phyloP scores from a whole-genome alignment of 2,113 vertebrate species.

The Misgurnus anguillicaudatus region DNA sequence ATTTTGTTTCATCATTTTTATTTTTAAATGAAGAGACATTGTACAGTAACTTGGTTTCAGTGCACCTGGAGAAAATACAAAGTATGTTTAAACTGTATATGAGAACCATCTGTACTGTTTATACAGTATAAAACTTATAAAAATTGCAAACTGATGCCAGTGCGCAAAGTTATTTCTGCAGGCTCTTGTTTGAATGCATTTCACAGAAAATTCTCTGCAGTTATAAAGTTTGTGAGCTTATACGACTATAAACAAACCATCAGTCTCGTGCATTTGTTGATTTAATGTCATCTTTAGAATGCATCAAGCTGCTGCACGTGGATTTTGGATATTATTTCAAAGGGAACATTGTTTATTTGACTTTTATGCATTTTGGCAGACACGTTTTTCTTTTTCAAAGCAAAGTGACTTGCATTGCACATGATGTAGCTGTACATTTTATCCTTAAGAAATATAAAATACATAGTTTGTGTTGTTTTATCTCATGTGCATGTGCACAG shows the following conservation, averaged over 20 bases:
- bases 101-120: background rate
- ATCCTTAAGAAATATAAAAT: no score
- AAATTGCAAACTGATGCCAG: background rate
- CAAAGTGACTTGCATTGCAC: no score
- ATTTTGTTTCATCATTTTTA: background rate
- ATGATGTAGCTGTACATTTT: no score
- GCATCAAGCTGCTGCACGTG: background rate
- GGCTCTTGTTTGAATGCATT: background rate
- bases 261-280: background rate
- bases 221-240: background rate
- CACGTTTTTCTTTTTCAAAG: no score
- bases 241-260: no score
- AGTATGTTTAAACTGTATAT: background rate
- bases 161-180: background rate
- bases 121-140: background rate
- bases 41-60: background rate
- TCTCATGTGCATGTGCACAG: background rate
- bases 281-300: background rate
- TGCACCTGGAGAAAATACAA: background rate
- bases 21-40: background rate
- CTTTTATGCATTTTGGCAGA: no score
- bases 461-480: background rate
- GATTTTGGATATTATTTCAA: background rate
- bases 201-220: background rate
- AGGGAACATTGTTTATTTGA: background rate